These are phyloP conservation scores for Macaria notata DNA, from an alignment of 2,888 invertebrate species.

Conservation along the genomic window DNA sequence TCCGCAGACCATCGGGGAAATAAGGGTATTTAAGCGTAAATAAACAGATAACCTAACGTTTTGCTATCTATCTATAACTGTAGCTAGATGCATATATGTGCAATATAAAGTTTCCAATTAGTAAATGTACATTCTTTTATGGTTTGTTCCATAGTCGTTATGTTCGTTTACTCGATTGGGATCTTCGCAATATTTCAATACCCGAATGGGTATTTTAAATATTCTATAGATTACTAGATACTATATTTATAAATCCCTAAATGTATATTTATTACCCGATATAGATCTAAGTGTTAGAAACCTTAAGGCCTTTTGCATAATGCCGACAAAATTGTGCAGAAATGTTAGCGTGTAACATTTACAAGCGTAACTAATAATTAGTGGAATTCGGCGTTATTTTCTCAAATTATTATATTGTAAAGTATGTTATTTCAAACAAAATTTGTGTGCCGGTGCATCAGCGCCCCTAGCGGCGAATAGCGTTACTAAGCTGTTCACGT, in stretches of 20 bases:
- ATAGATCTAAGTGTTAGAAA: conserved; percentile 8
- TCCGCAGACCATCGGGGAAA: background rate
- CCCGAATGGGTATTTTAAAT: conserved; percentile 25
- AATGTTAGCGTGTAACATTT: too few relatives aligned
- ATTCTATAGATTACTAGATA: conserved; percentile 14
- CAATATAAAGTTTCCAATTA: conserved; percentile 29
- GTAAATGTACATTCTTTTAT: conserved; percentile 26
- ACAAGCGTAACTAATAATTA: too few relatives aligned
- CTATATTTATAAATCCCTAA: conserved; percentile 28
- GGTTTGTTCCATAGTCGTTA: conserved; percentile 22
- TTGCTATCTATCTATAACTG: conserved; percentile 26
- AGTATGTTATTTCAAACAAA: too few relatives aligned
- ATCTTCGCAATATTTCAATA: conserved; percentile 28
- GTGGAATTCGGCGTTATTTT: too few relatives aligned
- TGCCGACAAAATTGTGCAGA: background rate
- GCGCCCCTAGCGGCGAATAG: too few relatives aligned
- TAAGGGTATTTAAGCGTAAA: conserved; percentile 1
- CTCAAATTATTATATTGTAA: too few relatives aligned
- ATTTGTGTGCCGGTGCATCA: too few relatives aligned
- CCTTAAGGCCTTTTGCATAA: conserved; percentile 9
- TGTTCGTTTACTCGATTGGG: conserved; percentile 21
- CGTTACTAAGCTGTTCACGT: too few relatives aligned
- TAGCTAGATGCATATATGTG: conserved; percentile 26
- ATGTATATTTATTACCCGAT: conserved; percentile 28
- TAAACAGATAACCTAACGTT: conserved; percentile 14